Evolutionary conservation across 92 coral and sea anemone species (phyloP).

Genomic region (Epizoanthus scotinus): DNA sequence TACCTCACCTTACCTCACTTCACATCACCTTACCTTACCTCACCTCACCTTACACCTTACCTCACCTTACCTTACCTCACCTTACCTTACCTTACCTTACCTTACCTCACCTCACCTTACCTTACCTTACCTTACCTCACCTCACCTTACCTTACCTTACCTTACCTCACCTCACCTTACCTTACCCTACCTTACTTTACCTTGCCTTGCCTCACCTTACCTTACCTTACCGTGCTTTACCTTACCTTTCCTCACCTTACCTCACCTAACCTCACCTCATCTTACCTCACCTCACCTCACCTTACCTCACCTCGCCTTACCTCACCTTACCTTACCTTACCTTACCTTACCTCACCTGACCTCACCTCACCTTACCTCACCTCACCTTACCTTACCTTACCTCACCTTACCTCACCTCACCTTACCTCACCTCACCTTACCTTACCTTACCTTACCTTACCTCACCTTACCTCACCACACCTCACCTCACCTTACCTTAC

Average conservation of each 20-base stretch:
- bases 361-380: not conserved
- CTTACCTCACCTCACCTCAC: not conserved
- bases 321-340: not conserved
- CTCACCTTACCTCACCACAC: slow-evolving; percentile 31
- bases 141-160: not conserved
- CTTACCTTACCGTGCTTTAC: not conserved
- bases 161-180: not conserved
- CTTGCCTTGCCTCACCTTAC: not conserved
- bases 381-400: slow-evolving; percentile 1
- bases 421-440: slow-evolving; percentile 41
- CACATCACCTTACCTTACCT: not conserved
- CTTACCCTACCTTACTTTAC: not conserved
- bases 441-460: slow-evolving; percentile 10
- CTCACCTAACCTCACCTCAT: not conserved
- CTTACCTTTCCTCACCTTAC: not conserved
- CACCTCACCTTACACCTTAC: not conserved
- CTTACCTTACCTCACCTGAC: not conserved
- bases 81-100: not conserved
- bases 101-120: not conserved
- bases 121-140: not conserved
- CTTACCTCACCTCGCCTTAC: not conserved
- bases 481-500: slow-evolving; percentile 27
- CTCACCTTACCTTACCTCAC: not conserved
- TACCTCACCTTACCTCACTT: not conserved
- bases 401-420: slow-evolving; percentile 37